Base-by-base conservation (phyloP, 2,888 invertebrate genomes). In the Caenorhabditis virilis region DNA sequence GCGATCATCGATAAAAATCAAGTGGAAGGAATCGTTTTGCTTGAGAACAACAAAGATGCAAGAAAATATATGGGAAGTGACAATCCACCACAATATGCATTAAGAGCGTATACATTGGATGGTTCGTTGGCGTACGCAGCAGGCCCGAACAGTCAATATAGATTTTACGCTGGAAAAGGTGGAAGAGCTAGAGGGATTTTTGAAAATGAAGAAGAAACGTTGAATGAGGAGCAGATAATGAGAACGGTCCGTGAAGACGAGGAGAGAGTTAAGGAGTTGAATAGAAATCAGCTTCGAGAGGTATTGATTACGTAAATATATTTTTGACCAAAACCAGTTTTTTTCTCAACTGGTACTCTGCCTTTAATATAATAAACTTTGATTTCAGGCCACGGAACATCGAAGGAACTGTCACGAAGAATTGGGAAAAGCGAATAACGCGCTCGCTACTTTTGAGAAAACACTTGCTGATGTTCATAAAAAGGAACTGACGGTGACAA, bases 21-120 rank as follows among this genome's bases (percentile, higher is more conserved):
- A 16, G 68, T 76, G n/a, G 79, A 79, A 42, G 22, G 41, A 6
- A 66, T 69, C 18, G 27, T 78, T 26, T 47, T 80, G 20, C 26
- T 79, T 2, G 74, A 74, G 16, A 36, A 43, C 1, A 78, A 79
- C 25, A 49, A 64, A 5, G 68, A 75, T 6, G 79, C 79, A 3
- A 67, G 78, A 35, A 43, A 63, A 1, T 20, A 76, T 2, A 74
- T 80, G 77, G 58, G 68, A 33, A 62, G 65, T 38, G 42, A 67
- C 33, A 69, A 69, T 69, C 68, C 74, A 7, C 77, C 77, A 9
- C 18, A 7, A 7, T 63, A 76, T 45, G 65, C 56, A 2, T 9
- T n/a, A 0, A 62, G 52, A 46, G 71, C 72, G 9, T 61, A 57
- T 36, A 76, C 77, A 16, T 27, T 57, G 22, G 64, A 70, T 20